These are phyloP conservation scores for Macrosiphum euphorbiae DNA, from an alignment of 2,888 invertebrate species.

Conservation along the genomic window DNA sequence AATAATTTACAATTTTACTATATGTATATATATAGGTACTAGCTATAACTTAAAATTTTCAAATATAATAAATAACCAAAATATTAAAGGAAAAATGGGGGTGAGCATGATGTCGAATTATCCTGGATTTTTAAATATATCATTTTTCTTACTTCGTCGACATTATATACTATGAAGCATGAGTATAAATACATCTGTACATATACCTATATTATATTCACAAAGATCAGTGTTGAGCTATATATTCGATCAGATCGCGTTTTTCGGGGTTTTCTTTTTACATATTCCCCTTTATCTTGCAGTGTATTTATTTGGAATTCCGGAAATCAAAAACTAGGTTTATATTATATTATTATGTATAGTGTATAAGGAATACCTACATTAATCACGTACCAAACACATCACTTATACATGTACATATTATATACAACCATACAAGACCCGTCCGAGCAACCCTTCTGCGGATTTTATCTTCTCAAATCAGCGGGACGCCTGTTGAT, in stretches of 20 bases:
- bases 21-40: too few relatives aligned
- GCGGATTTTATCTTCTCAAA: background rate
- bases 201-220: background rate
- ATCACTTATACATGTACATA: background rate
- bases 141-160: background rate
- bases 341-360: background rate
- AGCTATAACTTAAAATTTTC: background rate
- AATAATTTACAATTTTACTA: too few relatives aligned
- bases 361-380: background rate
- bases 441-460: slow-evolving; percentile 50
- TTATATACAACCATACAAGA: background rate
- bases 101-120: background rate
- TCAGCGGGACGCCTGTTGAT: slow-evolving; percentile 33
- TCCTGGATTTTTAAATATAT: background rate
- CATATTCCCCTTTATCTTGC: slow-evolving; percentile 20
- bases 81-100: background rate
- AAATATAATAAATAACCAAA: background rate
- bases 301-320: slow-evolving; percentile 22
- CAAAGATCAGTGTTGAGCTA: background rate
- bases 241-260: background rate
- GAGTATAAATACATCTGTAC: background rate
- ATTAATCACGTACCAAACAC: slow-evolving; percentile 43
- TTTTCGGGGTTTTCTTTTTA: background rate
- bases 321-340: slow-evolving; percentile 29
- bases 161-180: background rate